phyloP scores from a whole-genome alignment of 2,113 vertebrate genomes.

The Scartelaos histophorus region DNA sequence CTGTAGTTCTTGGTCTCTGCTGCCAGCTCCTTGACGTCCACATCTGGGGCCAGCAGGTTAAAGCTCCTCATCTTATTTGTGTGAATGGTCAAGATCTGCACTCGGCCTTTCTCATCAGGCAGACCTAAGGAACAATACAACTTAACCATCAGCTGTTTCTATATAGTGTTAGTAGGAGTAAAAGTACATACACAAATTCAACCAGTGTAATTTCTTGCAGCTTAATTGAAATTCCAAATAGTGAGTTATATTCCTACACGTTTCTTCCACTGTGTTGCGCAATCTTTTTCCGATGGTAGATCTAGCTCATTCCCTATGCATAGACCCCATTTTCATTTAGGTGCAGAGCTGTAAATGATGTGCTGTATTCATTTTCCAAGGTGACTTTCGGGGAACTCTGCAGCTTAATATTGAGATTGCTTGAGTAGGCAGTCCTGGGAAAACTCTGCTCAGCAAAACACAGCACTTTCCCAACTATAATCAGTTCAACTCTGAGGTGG shows the following conservation, averaged over 20 bases:
- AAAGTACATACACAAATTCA: neutral
- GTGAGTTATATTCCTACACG: neutral
- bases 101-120: slow-evolving; percentile 93
- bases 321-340: neutral
- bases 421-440: neutral
- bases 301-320: neutral
- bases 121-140: slow-evolving; percentile 76
- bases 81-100: slow-evolving; percentile 97
- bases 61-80: slow-evolving; percentile 91
- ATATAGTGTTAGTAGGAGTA: neutral
- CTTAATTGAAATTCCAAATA: neutral
- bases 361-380: slow-evolving; percentile 1
- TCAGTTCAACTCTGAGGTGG: neutral
- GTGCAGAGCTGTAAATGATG: neutral
- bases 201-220: neutral
- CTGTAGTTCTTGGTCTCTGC: slow-evolving; percentile 97
- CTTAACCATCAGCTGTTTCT: neutral
- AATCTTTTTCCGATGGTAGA: neutral
- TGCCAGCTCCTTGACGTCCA: slow-evolving; percentile 88
- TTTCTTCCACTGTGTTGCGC: neutral
- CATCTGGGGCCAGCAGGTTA: slow-evolving; percentile 83
- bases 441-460: neutral
- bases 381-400: slow-evolving; percentile 2
- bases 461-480: neutral
- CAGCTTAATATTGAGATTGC: slow-evolving; percentile 1